Percentiles rank a stretch among this genome's conserved stretches.
phyloP scores from a whole-genome alignment of 2,113 vertebrate genomes.

The Cyrtonyx montezumae region DNA sequence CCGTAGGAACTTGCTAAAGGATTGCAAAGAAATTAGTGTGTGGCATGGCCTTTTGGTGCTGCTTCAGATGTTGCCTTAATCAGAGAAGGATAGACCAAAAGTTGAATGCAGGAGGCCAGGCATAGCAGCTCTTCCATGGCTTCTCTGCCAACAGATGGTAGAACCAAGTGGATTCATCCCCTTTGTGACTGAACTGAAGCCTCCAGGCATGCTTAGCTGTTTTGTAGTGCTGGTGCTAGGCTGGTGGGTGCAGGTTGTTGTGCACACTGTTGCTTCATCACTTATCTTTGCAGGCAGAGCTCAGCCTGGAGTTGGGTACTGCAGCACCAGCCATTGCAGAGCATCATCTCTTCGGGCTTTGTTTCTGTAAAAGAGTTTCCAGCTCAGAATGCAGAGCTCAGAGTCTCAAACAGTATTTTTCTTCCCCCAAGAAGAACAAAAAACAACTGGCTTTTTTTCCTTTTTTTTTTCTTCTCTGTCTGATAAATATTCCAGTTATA shows the following conservation, averaged over 20 bases:
- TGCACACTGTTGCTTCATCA: not conserved
- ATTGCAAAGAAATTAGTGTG: not conserved
- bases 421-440: not conserved
- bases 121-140: not conserved
- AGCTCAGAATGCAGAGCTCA: not conserved
- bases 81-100: not conserved
- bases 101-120: not conserved
- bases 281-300: not conserved
- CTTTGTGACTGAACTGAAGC: not conserved
- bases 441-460: accelerated
- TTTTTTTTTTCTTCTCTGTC: accelerated
- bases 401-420: not conserved
- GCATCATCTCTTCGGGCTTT: not conserved
- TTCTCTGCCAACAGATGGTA: not conserved
- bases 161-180: not conserved
- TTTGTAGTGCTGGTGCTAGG: not conserved
- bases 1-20: not conserved
- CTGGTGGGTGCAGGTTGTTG: not conserved
- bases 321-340: accelerated
- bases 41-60: not conserved
- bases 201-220: not conserved
- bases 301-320: not conserved
- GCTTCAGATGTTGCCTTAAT: not conserved
- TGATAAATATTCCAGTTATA: not conserved
- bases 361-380: not conserved